Conservation (phyloP, 2,797 vertebrate species). For the Poecile montanus region DNA sequence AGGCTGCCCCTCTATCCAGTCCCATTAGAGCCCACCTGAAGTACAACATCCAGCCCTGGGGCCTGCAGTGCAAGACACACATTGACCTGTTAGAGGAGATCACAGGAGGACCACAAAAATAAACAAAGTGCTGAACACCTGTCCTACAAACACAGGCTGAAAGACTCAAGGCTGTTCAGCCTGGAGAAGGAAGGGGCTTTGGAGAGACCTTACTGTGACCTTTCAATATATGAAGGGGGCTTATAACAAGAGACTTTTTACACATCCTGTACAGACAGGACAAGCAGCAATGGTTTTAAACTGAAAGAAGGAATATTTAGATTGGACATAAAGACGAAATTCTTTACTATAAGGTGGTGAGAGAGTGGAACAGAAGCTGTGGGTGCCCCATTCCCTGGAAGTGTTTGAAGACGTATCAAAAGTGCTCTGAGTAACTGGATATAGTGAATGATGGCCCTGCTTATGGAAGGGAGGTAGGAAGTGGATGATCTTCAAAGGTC, state of each 20-base stretch:
- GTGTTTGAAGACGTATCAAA: background rate
- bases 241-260: background rate
- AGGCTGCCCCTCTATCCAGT: background rate
- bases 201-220: accelerated
- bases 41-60: background rate
- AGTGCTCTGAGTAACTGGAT: background rate
- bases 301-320: background rate
- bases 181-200: background rate
- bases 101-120: background rate
- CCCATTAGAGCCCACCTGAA: background rate
- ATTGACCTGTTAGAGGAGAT: background rate
- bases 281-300: background rate
- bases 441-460: background rate
- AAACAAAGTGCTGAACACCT: background rate
- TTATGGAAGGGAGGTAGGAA: background rate
- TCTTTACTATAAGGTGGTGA: background rate
- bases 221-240: background rate
- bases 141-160: background rate
- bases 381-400: background rate
- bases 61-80: background rate
- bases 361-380: background rate
- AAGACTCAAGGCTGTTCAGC: background rate
- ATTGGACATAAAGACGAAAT: background rate
- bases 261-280: background rate
- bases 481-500: background rate